Conservation (phyloP, 2,113 vertebrate species). For the Boulengeromyrus knoepffleri region DNA sequence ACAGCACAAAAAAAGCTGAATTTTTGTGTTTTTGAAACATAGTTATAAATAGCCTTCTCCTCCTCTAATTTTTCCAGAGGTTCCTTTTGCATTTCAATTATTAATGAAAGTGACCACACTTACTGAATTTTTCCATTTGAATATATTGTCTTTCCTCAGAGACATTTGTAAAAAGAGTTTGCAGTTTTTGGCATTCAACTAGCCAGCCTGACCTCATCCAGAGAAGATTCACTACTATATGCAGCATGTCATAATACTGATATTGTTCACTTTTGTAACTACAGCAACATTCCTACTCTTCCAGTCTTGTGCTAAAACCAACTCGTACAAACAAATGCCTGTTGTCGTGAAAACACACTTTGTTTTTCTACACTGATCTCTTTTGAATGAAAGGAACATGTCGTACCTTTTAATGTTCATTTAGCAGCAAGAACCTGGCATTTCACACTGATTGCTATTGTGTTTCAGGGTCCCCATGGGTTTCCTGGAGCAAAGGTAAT, state of each 20-base stretch:
- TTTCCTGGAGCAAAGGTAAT: slow-evolving; percentile 91
- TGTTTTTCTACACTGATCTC: neutral
- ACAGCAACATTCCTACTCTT: neutral
- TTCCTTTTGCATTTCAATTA: neutral
- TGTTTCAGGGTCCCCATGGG: slow-evolving; percentile 87
- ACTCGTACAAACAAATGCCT: neutral
- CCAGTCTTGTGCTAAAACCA: neutral
- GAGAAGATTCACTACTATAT: neutral
- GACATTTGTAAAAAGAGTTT: neutral
- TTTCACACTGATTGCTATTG: neutral
- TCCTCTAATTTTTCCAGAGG: neutral
- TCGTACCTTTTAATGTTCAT: neutral
- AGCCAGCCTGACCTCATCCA: neutral
- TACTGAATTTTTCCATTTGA: neutral
- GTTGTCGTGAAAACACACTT: neutral
- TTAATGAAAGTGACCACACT: neutral
- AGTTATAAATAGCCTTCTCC: neutral
- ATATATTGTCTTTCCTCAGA: neutral
- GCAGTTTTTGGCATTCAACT: neutral
- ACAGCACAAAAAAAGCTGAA: neutral
- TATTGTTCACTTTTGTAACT: neutral
- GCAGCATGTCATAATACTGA: neutral
- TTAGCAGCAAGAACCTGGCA: neutral
- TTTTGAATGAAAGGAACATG: neutral
- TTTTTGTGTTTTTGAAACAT: neutral